These are phyloP conservation scores for Orthosia incerta DNA, from an alignment of 2,888 invertebrate genomes.

Conservation along the genomic window DNA sequence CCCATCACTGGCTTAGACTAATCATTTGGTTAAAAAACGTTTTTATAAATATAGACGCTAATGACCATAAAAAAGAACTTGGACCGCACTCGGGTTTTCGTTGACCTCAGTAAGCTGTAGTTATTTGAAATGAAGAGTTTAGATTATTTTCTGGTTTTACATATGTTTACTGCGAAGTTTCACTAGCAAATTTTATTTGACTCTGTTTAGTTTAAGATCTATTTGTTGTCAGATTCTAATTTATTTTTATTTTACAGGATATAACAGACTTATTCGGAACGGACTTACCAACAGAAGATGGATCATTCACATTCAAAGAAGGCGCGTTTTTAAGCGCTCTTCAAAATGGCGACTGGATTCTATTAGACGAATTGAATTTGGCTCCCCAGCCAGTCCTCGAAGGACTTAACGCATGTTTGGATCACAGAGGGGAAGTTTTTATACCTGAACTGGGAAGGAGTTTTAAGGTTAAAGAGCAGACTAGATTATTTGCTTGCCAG, in stretches of 20 bases:
- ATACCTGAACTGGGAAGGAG: slow-evolving; percentile 98
- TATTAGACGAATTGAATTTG: slow-evolving; percentile 99
- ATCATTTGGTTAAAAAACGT: no score
- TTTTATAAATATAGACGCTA: no score
- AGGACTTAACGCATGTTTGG: slow-evolving; percentile 99
- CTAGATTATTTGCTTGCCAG: slow-evolving; percentile 98
- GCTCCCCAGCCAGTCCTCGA: slow-evolving; percentile 99
- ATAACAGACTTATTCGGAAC: slow-evolving; percentile 99
- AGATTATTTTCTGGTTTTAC: no score
- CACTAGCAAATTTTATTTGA: no score
- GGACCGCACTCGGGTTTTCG: no score
- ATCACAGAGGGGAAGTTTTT: slow-evolving; percentile 98
- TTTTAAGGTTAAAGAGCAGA: slow-evolving; percentile 94
- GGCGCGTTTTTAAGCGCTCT: slow-evolving; percentile 98
- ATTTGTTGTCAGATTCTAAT: not conserved
- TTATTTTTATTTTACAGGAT: slow-evolving; percentile 91
- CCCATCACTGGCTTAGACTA: no score
- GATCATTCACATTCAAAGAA: slow-evolving; percentile 98
- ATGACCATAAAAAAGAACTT: no score
- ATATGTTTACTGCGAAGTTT: no score
- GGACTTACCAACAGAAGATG: slow-evolving; percentile 98
- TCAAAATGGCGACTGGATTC: slow-evolving; percentile 98
- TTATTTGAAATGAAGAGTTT: no score
- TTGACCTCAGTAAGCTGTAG: no score
- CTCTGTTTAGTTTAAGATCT: no score